Conservation (phyloP, 1,140 invertebrate species). For the Drosophila guanche region DNA sequence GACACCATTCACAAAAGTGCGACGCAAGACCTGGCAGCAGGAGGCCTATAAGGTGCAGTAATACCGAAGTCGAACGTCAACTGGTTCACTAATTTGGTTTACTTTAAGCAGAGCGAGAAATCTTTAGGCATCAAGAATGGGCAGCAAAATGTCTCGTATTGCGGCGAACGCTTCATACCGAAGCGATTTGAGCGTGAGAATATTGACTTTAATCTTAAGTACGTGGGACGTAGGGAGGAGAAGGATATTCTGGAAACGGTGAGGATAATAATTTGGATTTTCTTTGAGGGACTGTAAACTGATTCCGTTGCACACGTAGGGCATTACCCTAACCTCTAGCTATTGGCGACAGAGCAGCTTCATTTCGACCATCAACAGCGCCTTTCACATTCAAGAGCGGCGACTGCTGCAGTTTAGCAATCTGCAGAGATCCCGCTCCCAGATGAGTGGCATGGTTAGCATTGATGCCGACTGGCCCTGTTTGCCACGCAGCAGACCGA, state of each 20-base stretch:
- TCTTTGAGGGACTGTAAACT: too few relatives aligned
- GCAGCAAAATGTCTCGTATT: constrained; percentile 2
- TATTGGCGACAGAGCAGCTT: constrained; percentile 71
- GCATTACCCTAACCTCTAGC: constrained; percentile 21
- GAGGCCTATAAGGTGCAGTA: constrained; percentile 50
- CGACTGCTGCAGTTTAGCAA: constrained; percentile 64
- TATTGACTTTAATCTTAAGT: constrained; percentile 63
- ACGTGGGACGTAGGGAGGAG: constrained; percentile 37
- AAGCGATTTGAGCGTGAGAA: constrained; percentile 51
- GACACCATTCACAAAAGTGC: constrained; percentile 50
- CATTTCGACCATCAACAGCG: constrained; percentile 43
- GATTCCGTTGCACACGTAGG: constrained; percentile 9
- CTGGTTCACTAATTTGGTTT: background rate
- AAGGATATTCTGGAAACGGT: constrained; percentile 67
- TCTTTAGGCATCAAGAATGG: background rate
- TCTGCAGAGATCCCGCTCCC: constrained; percentile 8
- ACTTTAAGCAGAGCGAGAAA: constrained; percentile 17
- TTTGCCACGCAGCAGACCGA: constrained; percentile 54
- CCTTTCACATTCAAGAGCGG: constrained; percentile 43
- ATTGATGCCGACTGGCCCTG: constrained; percentile 68
- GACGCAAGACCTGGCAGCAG: constrained; percentile 54
- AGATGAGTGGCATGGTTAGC: background rate
- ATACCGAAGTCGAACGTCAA: background rate
- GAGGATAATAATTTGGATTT: background rate
- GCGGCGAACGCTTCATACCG: constrained; percentile 77